Base-by-base conservation (phyloP, 2,113 vertebrate species). In the Anhinga anhinga region DNA sequence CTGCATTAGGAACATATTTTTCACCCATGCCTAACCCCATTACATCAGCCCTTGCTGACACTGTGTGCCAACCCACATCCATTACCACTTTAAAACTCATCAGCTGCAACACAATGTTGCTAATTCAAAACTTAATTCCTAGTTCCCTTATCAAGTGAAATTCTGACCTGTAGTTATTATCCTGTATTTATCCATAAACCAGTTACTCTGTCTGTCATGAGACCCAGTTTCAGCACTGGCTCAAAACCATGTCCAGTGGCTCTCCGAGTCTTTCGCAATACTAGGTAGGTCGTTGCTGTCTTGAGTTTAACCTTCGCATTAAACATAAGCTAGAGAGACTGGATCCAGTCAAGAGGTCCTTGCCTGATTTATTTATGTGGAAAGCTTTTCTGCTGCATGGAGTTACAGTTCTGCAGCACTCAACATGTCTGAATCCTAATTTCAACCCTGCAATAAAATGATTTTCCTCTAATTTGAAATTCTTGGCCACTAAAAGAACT, bases 391-490 rank as follows among this genome's bases (percentile, higher is more conserved):
- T 85, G 34, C 59, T 72, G 23, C 38, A 26, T 16, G 38, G n/a
- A 70, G 11, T 74, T 84, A 22, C 0, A 63, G 29, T 40, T 93
- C 65, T 79, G 53, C 61, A 84, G 65, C 50, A 44, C 58, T 80
- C 30, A 12, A 89, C 36, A 79, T 65, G 36, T 63, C 56, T 63
- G 80, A 94, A 89, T 10, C 10, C 34, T 82, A 71, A 86, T 79
- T 93, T 85, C 61, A 79, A 82, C 49, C 61, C 56, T 72, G 38
- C 10, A 89, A 67, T 83, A 87, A 63, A 69, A 23, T 15, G 36
- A 61, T 87, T 96, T 93, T 88, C 38, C 50, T 95, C 76, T 69
- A 87, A 95, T 85, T 61, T 91, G 84, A 94, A 93, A 82, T 89
- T 84, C 73, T 86, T 95, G 78, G 95, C 87, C 52, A 52, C 38